Percentiles rank a stretch among this genome's conserved stretches.
phyloP scores from a whole-genome alignment of 2,888 invertebrate genomes.

The Andrena fulva region DNA sequence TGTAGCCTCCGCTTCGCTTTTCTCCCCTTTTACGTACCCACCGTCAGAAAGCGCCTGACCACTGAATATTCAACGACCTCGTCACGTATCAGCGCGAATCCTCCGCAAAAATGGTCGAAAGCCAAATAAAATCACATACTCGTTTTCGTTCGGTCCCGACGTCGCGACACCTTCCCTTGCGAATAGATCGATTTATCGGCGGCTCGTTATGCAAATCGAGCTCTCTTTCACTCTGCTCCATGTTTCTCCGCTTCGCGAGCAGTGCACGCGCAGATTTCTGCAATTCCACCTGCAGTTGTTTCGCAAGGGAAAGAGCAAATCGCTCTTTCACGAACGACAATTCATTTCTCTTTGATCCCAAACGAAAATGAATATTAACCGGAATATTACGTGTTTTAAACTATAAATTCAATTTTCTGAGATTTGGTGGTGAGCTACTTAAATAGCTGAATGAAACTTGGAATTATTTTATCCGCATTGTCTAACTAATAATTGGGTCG shows the following conservation, averaged over 20 bases:
- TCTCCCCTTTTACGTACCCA: slow-evolving; percentile 23
- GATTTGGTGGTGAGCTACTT: too few species aligned
- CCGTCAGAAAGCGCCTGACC: neutral
- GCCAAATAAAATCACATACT: slow-evolving; percentile 14
- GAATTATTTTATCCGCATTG: too few species aligned
- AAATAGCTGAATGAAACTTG: too few species aligned
- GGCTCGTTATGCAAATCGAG: slow-evolving; percentile 32
- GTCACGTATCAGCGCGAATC: slow-evolving; percentile 17
- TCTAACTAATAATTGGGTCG: too few species aligned
- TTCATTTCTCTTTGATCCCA: neutral
- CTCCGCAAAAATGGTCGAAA: slow-evolving; percentile 16
- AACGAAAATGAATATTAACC: neutral
- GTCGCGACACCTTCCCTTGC: slow-evolving; percentile 1
- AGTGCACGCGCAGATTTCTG: slow-evolving; percentile 15
- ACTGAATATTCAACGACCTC: slow-evolving; percentile 32
- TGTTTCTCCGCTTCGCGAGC: neutral
- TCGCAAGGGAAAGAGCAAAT: neutral
- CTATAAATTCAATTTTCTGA: too few species aligned
- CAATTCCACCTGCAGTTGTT: slow-evolving; percentile 16
- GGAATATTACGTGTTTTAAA: too few species aligned
- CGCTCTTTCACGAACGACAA: neutral
- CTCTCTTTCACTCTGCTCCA: neutral
- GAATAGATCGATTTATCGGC: slow-evolving; percentile 36
- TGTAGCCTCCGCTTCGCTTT: slow-evolving; percentile 17
- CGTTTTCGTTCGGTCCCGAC: neutral